phyloP scores from a whole-genome alignment of 1,140 invertebrate genomes.

The Sycophila sp. region DNA sequence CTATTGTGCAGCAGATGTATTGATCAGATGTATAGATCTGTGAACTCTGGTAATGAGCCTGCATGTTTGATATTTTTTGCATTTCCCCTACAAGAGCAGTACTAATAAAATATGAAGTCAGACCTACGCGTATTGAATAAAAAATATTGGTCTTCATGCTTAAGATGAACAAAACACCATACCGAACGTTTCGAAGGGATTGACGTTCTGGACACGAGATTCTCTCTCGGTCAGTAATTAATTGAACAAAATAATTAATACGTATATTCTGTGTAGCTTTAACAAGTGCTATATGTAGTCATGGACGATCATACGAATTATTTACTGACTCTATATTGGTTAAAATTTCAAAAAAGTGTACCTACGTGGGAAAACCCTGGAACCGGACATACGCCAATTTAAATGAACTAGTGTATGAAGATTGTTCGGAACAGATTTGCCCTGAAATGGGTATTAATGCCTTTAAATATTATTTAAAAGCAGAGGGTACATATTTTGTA shows the following conservation, averaged over 20 bases:
- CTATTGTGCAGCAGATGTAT: too few relatives aligned
- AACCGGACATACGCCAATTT: constrained; percentile 59
- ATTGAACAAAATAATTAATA: too few relatives aligned
- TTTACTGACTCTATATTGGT: constrained; percentile 68
- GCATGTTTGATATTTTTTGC: too few relatives aligned
- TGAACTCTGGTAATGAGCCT: too few relatives aligned
- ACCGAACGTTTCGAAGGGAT: too few relatives aligned
- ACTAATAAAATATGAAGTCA: too few relatives aligned
- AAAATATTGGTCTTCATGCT: background rate
- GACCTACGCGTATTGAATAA: background rate
- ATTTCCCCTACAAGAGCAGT: too few relatives aligned
- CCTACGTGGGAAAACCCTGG: constrained; percentile 67
- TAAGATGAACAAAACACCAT: too few relatives aligned
- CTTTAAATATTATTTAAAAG: constrained; percentile 21
- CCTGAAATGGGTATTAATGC: constrained; percentile 50
- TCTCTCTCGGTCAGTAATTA: too few relatives aligned
- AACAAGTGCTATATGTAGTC: constrained; percentile 70
- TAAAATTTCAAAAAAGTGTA: constrained; percentile 59
- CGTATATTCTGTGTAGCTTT: too few relatives aligned
- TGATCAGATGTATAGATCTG: too few relatives aligned
- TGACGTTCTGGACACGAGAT: too few relatives aligned
- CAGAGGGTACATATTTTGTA: constrained; percentile 36
- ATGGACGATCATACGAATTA: constrained; percentile 69
- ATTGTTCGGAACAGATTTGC: constrained; percentile 45
- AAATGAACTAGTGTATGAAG: constrained; percentile 36